Evolutionary conservation across 2,888 invertebrate species (phyloP), one percentile per base, ranked within the genome.

Genomic region (Dasypogon diadema): DNA sequence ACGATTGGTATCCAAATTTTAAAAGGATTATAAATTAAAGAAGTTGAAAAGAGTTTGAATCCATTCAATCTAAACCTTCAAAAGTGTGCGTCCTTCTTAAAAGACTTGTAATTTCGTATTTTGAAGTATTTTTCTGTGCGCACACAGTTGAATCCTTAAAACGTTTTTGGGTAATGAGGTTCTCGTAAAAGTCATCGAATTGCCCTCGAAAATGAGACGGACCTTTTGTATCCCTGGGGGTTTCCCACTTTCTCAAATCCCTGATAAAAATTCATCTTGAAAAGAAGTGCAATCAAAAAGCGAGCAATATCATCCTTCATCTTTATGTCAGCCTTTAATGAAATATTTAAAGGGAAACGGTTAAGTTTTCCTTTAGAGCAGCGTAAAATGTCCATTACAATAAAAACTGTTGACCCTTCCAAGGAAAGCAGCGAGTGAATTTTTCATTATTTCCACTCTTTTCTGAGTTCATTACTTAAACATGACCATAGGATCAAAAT

Each of bases 381-480:
- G 48, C 65, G 48, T 42, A 63, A 63, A 48, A 24, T 48, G 65
- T 48, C 65, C 65, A 68, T 68, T 68, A 68, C 65, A 68, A 68
- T 68, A 68, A 68, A 68, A 68, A 68, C 26, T 48, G 48, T 48
- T 68, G 65, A 68, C 65, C 65, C 48, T 68, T 48, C 48, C 16
- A 68, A 48, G 48, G 65, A n/a, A 42, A 42, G 63, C 42, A 42
- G n/a, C 63, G 1, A 68, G 65, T 68, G 48, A 68, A 68, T 68
- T 68, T 68, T 68, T 68, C 65, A 68, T 68, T 68, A 48, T 68
- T 68, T 68, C 48, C 65, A 68, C 48, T 68, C 65, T 37, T 68
- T 68, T 68, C 21, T 46, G 48, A 68, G 48, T 68, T 68, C 65
- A 68, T 68, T 68, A 68, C 65, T 68, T 68, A 68, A 68, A 68